A percentile compares a stretch with the other conserved stretches of the same genome.
Evolutionary conservation across 2,113 vertebrate genomes (phyloP).

Genomic region (Megaceryle maxima): DNA sequence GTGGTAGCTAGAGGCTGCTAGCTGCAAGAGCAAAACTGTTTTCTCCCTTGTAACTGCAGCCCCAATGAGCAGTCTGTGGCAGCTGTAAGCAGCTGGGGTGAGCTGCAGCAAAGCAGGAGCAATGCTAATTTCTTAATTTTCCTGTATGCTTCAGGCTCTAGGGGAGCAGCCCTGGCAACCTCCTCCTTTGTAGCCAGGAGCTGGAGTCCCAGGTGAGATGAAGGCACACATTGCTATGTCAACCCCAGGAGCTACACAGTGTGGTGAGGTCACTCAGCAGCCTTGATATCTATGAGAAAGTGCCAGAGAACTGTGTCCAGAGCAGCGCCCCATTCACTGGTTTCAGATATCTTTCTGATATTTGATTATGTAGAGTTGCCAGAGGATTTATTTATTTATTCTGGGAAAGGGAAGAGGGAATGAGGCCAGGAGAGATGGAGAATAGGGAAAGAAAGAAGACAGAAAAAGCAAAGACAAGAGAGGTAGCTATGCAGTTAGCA

Average conservation of each 20-base stretch:
- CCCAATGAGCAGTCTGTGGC: not conserved
- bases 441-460: slow-evolving; percentile 32
- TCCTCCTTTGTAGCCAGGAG: not conserved
- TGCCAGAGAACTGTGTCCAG: not conserved
- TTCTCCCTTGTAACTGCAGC: not conserved
- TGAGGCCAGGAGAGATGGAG: not conserved
- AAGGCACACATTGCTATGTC: not conserved
- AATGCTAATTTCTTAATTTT: not conserved
- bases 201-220: not conserved
- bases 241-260: not conserved
- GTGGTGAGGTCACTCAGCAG: not conserved
- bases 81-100: slow-evolving; percentile 41
- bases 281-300: not conserved
- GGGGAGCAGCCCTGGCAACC: not conserved
- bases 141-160: not conserved
- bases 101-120: not conserved
- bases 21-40: not conserved
- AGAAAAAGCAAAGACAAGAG: slow-evolving; percentile 56
- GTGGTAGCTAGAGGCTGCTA: not conserved
- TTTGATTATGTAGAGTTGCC: not conserved
- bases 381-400: slow-evolving; percentile 27
- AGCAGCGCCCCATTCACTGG: not conserved
- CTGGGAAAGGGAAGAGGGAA: slow-evolving; percentile 32
- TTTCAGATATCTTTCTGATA: not conserved
- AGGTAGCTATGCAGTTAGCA: slow-evolving; percentile 75